These are phyloP conservation scores for Aphelenchoides bicaudatus DNA, from an alignment of 2,888 invertebrate genomes.

Conservation along the genomic window DNA sequence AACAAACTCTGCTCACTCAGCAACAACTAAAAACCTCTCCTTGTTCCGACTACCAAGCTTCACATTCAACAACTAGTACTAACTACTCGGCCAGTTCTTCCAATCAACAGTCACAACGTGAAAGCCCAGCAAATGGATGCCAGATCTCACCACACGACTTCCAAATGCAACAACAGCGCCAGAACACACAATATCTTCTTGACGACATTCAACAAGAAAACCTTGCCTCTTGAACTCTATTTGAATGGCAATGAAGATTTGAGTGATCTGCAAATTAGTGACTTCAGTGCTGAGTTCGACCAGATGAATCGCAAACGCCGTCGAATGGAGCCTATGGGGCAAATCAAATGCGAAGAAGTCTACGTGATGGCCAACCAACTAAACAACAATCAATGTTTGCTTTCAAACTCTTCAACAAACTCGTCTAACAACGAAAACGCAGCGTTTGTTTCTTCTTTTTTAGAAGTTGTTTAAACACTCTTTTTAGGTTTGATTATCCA, in stretches of 20 bases:
- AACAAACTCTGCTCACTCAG: background rate
- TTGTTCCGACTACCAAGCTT: constrained; percentile 34
- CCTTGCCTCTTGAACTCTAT: background rate
- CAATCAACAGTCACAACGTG: too few relatives aligned
- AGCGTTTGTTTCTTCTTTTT: background rate
- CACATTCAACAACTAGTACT: constrained; percentile 38
- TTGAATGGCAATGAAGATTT: background rate
- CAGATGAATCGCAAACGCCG: too few relatives aligned
- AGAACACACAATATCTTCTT: constrained; percentile 12
- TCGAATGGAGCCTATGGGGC: background rate
- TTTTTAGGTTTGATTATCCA: constrained; percentile 1
- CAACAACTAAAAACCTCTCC: constrained; percentile 29
- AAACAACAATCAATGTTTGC: background rate
- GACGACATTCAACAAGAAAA: background rate
- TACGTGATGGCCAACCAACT: background rate
- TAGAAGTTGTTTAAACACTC: background rate
- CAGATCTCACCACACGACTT: constrained; percentile 7
- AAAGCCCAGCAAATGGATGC: too few relatives aligned
- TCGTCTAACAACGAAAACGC: background rate
- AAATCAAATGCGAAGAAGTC: background rate
- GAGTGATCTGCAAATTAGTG: background rate
- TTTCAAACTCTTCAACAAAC: background rate
- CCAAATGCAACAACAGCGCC: background rate
- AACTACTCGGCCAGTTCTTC: constrained; percentile 18
- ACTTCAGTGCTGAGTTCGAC: too few relatives aligned